Percentiles rank a stretch among this genome's conserved stretches.
Evolutionary conservation across 2,113 vertebrate species (phyloP).

Genomic region (Phyllostomus hastatus): DNA sequence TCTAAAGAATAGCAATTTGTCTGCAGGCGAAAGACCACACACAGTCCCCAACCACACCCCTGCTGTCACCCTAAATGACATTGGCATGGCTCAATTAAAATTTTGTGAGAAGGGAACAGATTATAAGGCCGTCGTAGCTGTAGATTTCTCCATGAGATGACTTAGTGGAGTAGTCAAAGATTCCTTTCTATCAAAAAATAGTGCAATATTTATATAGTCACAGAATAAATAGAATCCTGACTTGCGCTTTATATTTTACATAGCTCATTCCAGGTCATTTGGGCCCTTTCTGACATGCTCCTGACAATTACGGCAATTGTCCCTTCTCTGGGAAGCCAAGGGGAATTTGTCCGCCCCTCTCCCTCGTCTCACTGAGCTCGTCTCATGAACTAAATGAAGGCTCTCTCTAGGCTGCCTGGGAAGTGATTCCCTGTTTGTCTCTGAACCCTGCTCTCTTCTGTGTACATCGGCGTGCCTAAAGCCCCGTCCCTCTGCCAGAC

Average conservation of each 20-base stretch:
- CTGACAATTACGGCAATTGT: neutral
- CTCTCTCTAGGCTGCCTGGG: neutral
- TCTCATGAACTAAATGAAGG: neutral
- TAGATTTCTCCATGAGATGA: conserved; percentile 43
- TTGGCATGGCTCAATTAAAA: conserved; percentile 41
- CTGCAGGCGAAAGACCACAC: conserved; percentile 46
- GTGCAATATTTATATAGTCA: conserved; percentile 15
- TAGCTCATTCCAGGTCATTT: conserved; percentile 17
- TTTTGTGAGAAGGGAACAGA: conserved; percentile 43
- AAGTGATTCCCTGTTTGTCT: neutral
- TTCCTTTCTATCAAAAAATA: conserved; percentile 57
- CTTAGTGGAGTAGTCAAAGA: conserved; percentile 21
- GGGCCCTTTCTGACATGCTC: conserved; percentile 20
- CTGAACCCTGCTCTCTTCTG: neutral
- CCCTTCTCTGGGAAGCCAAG: neutral
- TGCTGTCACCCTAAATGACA: conserved; percentile 58
- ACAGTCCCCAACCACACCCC: conserved; percentile 37
- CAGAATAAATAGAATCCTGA: conserved; percentile 36
- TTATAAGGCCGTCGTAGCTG: neutral
- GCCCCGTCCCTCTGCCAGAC: neutral
- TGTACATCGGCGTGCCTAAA: neutral
- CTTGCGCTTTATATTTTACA: neutral
- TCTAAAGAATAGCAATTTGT: conserved; percentile 55
- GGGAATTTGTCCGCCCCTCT: neutral
- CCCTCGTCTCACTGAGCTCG: neutral